phyloP scores from a whole-genome alignment of 2,797 vertebrate genomes.

The Muraenolepis orangiensis region DNA sequence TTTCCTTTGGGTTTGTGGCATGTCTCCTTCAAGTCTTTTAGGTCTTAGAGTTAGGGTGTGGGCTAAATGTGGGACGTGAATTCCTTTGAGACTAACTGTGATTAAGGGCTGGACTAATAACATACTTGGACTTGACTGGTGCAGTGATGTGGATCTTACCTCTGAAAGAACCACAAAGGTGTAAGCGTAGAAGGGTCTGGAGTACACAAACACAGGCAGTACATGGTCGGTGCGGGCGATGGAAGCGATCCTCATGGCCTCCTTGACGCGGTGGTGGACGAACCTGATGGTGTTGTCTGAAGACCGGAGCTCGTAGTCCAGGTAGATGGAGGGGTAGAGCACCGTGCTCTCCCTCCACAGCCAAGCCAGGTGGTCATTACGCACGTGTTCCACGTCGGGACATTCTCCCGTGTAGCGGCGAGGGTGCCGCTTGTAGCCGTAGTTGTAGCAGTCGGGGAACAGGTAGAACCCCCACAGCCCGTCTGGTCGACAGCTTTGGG shows the following conservation, averaged over 20 bases:
- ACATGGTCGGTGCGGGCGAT: conserved; percentile 76
- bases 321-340: conserved; percentile 86
- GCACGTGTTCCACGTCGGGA: conserved; percentile 80
- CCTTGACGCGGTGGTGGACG: conserved; percentile 84
- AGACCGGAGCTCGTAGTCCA: conserved; percentile 83
- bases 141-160: conserved; percentile 63
- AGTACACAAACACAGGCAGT: conserved; percentile 87
- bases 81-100: not conserved
- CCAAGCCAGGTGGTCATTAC: conserved; percentile 86
- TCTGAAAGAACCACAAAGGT: conserved; percentile 83
- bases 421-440: conserved; percentile 82
- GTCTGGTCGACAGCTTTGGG: conserved; percentile 73
- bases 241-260: conserved; percentile 84
- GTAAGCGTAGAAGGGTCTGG: conserved; percentile 87
- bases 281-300: conserved; percentile 84
- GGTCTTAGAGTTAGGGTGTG: too few relatives aligned
- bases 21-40: not conserved
- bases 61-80: too few relatives aligned
- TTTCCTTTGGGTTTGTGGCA: not conserved
- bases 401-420: conserved; percentile 82
- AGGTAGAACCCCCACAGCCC: conserved; percentile 90
- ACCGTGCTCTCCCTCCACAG: conserved; percentile 85
- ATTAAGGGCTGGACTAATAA: not conserved
- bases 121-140: not conserved
- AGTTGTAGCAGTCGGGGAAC: conserved; percentile 92